Base-by-base conservation (phyloP, 2,797 vertebrate species). In the Hippoglossus hippoglossus region DNA sequence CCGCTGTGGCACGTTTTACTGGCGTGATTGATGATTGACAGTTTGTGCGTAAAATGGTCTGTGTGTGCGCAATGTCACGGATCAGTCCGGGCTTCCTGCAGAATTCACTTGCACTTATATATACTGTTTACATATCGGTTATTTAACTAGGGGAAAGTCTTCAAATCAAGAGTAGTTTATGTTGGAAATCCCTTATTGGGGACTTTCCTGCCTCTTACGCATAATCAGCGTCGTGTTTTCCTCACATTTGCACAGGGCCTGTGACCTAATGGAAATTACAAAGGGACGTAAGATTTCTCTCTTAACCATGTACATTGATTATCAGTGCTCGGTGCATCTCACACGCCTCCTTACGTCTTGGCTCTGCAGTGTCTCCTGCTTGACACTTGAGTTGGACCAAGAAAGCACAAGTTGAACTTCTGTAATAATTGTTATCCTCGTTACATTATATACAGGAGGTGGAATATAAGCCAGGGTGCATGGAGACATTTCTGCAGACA, bases 401-500 rank as follows among this genome's bases (percentile, higher is more conserved):
- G 94, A 96, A 85, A 63, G 47, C 93, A 96, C 87, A 95, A 95
- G 81, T 81, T 95, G 58, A 95, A 95, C 52, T 19, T 15, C 95
- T 94, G 92, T 36, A 36, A 8, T 95, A 90, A 77, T 77, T 69
- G 61, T 22, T 59, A 52, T 81, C 31, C 6, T 7, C 7, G 31
- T 31, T 6, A 31, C 31, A 9, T 31, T 31, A 8, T 1, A 31
- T 31, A 26, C 26, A 26, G 26, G 26, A 26, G 28, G n/a, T 61
- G 19, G 31, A 78, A 52, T 18, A 59, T 6, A 12, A 63, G 18
- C 9, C 44, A 44, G 21, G 47, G 2, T 28, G 11, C 6, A 61
- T 12, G 41, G 39, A 4, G 12, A 39, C 1, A 11, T 39, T 39
- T 12, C 12, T 44, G 41, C 41, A 44, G 41, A 44, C 41, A 15